Evolutionary conservation across 1,140 invertebrate species (phyloP).

Genomic region (Drosophila teissieri): DNA sequence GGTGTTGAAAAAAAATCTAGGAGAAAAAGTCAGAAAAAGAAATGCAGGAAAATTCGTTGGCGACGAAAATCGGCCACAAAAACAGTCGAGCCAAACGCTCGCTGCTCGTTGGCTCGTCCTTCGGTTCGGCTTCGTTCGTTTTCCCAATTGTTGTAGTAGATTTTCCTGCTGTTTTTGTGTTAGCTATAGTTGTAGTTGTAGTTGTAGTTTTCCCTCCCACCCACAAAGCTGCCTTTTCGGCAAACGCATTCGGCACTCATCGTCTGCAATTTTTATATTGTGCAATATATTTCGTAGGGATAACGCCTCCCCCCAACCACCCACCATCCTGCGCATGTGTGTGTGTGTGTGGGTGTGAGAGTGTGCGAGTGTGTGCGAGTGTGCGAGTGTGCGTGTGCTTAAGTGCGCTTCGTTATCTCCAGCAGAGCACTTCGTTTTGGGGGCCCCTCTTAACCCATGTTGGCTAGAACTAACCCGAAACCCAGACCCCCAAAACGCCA

Average conservation of each 20-base stretch:
- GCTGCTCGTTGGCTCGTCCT: constrained; percentile 75
- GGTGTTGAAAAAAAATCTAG: constrained; percentile 1
- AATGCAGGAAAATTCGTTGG: constrained; percentile 64
- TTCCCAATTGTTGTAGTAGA: constrained; percentile 13
- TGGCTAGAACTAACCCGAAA: constrained; percentile 65
- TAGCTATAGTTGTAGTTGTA: constrained; percentile 7
- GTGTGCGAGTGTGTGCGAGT: constrained; percentile 57
- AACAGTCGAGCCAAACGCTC: constrained; percentile 62
- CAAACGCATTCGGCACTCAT: constrained; percentile 73
- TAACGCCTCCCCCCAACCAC: constrained; percentile 21
- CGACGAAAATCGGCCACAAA: constrained; percentile 81
- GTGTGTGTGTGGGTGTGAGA: constrained; percentile 35
- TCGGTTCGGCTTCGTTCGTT: constrained; percentile 52
- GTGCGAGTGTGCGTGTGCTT: constrained; percentile 63
- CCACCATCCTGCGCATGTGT: constrained; percentile 9
- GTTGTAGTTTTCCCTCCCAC: constrained; percentile 8
- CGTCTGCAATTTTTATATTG: constrained; percentile 82
- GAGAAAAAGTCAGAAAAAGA: constrained; percentile 35
- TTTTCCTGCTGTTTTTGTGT: neutral
- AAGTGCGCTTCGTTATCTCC: constrained; percentile 82
- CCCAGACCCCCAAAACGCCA: constrained; percentile 63
- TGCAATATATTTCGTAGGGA: constrained; percentile 82
- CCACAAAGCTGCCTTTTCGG: constrained; percentile 62
- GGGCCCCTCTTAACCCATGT: constrained; percentile 41
- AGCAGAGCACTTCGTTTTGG: constrained; percentile 81